Evolutionary conservation across 2,797 vertebrate genomes (phyloP).

Genomic region (Ptychobarbus kaznakovi): DNA sequence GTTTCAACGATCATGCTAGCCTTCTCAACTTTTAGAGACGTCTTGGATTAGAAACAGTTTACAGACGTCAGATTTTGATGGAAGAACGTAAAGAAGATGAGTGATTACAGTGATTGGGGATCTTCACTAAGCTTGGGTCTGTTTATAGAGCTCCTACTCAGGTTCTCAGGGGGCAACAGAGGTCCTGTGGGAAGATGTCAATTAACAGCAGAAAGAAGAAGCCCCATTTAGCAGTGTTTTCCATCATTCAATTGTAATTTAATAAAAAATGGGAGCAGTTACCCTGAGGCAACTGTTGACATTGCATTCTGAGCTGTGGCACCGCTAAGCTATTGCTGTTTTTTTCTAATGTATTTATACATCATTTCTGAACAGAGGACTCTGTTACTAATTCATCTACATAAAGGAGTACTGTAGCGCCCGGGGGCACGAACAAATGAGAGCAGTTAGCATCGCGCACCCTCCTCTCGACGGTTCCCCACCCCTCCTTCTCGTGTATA

Average conservation of each 20-base stretch:
- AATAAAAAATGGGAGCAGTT: slow-evolving; percentile 68
- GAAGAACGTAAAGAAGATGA: neutral
- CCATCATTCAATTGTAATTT: slow-evolving; percentile 87
- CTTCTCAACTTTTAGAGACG: neutral
- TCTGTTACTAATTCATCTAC: slow-evolving; percentile 93
- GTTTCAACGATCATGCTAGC: neutral
- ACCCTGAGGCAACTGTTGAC: slow-evolving; percentile 91
- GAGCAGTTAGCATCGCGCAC: slow-evolving; percentile 84
- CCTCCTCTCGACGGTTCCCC: slow-evolving; percentile 67
- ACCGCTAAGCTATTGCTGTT: slow-evolving; percentile 63
- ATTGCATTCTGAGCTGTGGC: slow-evolving; percentile 79
- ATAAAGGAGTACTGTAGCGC: slow-evolving; percentile 90
- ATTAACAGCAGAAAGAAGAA: slow-evolving; percentile 80
- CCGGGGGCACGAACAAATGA: slow-evolving; percentile 84
- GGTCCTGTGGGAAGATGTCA: slow-evolving; percentile 83
- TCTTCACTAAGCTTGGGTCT: slow-evolving; percentile 76
- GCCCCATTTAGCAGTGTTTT: slow-evolving; percentile 78
- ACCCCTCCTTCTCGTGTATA: slow-evolving; percentile 62
- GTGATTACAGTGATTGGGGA: slow-evolving; percentile 51
- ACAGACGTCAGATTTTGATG: neutral
- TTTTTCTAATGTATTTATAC: slow-evolving; percentile 81
- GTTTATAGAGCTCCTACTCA: slow-evolving; percentile 80
- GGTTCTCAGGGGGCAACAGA: slow-evolving; percentile 63
- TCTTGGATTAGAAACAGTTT: neutral
- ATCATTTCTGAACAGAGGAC: slow-evolving; percentile 88